Conservation (phyloP, 2,888 invertebrate genomes). For the Hypolimnas misippus region DNA sequence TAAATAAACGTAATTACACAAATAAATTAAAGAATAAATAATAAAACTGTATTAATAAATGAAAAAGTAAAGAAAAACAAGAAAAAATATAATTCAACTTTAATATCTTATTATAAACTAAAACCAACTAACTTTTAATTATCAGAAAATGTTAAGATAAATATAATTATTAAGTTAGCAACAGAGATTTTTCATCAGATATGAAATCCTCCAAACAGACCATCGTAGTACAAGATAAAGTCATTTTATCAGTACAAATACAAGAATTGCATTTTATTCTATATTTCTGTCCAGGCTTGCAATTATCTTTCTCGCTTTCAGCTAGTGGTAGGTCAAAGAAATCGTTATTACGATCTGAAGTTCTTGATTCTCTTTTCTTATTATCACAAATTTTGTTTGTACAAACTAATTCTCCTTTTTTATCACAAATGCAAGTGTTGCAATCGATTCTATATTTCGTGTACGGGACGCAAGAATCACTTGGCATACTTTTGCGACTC, state of each 20-base stretch:
- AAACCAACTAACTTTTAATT: background rate
- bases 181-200: background rate
- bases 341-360: background rate
- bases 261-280: slow-evolving; percentile 59
- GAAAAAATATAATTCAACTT: background rate
- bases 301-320: slow-evolving; percentile 41
- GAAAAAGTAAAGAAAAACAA: background rate
- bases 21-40: background rate
- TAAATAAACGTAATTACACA: no score
- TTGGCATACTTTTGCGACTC: slow-evolving; percentile 36
- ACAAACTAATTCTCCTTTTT: slow-evolving; percentile 44
- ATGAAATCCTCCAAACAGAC: slow-evolving; percentile 47
- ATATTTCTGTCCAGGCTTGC: slow-evolving; percentile 55
- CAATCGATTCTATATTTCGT: slow-evolving; percentile 52
- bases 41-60: background rate
- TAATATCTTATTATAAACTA: no score
- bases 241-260: slow-evolving; percentile 47
- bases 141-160: background rate
- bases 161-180: background rate
- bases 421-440: slow-evolving; percentile 53
- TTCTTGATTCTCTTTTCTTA: slow-evolving; percentile 8
- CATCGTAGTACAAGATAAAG: slow-evolving; percentile 57
- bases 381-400: slow-evolving; percentile 45
- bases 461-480: slow-evolving; percentile 35
- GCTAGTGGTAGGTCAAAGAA: slow-evolving; percentile 47